Evolutionary conservation across 2,888 invertebrate species (phyloP), one percentile per base, ranked within the genome.

Genomic region (Boloria euphrosyne): DNA sequence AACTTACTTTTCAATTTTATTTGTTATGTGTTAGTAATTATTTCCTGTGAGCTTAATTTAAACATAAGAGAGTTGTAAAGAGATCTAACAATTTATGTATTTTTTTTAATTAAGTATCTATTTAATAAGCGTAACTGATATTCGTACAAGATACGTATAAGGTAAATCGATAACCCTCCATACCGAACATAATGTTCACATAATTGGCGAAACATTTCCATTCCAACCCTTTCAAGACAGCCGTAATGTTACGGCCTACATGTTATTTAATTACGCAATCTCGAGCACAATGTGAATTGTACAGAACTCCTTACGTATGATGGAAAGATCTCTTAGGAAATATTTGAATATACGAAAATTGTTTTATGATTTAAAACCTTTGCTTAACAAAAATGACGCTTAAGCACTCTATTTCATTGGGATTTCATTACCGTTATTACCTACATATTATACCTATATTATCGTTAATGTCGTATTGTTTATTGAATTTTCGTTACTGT

Each of bases 221-320:
- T 84, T 86, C 86, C 82, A 86, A 90, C 91, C 91, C 90, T 91
- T 89, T 90, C 88, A 90, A 90, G 89, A 86, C 87, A 83, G 82
- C 82, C 85, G 86, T 86, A 85, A 90, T 85, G 87, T 88, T 85
- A 87, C 84, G 82, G 87, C 85, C 87, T 90, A 89, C 89, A 90
- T 91, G 89, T 92, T 91, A 91, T 92, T 92, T 91, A 91, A 92
- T 92, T 92, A 92, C 86, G 82, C 85, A 90, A 90, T 90, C 90
- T 87, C 83, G 86, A 85, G 82, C 79, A 91, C 90, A 90, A 90
- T 91, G 87, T 83, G 86, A 87, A 83, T 87, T 85, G 85, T 84
- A 84, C 84, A 82, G 79, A 84, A 81, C 81, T 78, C 77, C 77
- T 80, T 50, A 46, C 38, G 62, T 60, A 65, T 51, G 69, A 70